A percentile compares a stretch with the other conserved stretches of the same genome.
Conservation (phyloP, 2,113 vertebrate species). For the Orientallactaga bullata region DNA sequence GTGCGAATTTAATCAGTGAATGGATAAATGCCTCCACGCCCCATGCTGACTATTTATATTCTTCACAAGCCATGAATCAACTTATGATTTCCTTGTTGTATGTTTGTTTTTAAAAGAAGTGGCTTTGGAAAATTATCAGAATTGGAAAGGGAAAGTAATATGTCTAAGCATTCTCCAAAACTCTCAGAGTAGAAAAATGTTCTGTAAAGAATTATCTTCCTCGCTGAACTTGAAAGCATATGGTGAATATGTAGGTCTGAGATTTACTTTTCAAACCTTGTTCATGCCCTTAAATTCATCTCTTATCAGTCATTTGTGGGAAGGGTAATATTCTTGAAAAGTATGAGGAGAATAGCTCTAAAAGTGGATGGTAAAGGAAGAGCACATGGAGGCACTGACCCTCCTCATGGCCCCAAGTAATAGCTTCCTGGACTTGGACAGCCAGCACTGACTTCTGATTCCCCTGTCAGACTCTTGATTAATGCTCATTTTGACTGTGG, state of each 20-base stretch:
- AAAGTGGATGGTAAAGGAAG: background rate
- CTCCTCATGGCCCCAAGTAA: background rate
- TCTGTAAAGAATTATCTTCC: slow-evolving; percentile 11
- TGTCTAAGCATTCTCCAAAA: background rate
- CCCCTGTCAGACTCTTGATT: slow-evolving; percentile 16
- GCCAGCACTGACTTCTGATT: slow-evolving; percentile 12
- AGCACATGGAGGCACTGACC: background rate
- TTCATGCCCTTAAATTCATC: background rate
- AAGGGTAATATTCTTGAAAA: slow-evolving; percentile 45
- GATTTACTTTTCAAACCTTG: slow-evolving; percentile 42
- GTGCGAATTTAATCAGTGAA: slow-evolving; percentile 31
- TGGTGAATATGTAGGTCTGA: background rate
- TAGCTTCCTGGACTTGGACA: background rate
- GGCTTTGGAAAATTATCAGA: slow-evolving; percentile 10
- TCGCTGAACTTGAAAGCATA: background rate
- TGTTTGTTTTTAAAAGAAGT: background rate
- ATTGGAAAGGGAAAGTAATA: background rate
- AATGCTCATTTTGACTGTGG: slow-evolving; percentile 15
- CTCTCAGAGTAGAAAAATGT: background rate
- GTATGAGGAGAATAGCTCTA: background rate
- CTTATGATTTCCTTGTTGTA: slow-evolving; percentile 23
- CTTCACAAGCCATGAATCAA: slow-evolving; percentile 58
- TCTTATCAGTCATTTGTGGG: slow-evolving; percentile 42
- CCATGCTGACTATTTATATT: slow-evolving; percentile 52
- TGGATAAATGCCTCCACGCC: background rate